A percentile compares a stretch with the other conserved stretches of the same genome.
Conservation (phyloP, 2,888 invertebrate genomes). For the Tryphoninae sp. region DNA sequence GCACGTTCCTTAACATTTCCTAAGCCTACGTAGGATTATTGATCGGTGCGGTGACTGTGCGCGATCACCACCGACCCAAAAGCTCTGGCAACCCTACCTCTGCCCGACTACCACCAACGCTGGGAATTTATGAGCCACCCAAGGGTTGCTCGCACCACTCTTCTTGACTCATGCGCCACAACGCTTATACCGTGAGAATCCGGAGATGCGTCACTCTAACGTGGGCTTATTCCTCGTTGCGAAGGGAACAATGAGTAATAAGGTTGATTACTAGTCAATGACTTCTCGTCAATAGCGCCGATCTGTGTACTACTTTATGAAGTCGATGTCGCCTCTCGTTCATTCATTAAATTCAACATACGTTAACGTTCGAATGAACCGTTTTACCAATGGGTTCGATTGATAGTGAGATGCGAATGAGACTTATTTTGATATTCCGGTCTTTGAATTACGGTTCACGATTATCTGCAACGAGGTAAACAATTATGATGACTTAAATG, state of each 20-base stretch:
- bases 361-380: neutral
- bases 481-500: too few species aligned
- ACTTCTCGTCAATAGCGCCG: neutral
- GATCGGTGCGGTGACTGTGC: constrained; percentile 58
- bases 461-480: too few species aligned
- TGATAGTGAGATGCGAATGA: neutral
- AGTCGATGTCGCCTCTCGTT: neutral
- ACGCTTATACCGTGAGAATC: neutral
- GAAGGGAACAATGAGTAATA: constrained; percentile 46
- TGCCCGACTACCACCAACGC: constrained; percentile 7
- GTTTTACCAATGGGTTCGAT: neutral
- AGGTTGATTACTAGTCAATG: constrained; percentile 31
- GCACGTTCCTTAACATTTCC: constrained; percentile 11
- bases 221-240: neutral
- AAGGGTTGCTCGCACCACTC: neutral
- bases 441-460: too few species aligned
- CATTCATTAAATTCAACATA: neutral
- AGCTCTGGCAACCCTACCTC: neutral
- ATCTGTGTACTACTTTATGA: neutral
- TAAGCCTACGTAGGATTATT: constrained; percentile 54
- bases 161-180: constrained; percentile 45
- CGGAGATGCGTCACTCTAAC: neutral
- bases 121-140: constrained; percentile 28
- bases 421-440: too few species aligned
- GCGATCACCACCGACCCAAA: constrained; percentile 32